These are phyloP conservation scores for Anoplophora glabripennis DNA, from an alignment of 1,140 invertebrate species.

Conservation along the genomic window DNA sequence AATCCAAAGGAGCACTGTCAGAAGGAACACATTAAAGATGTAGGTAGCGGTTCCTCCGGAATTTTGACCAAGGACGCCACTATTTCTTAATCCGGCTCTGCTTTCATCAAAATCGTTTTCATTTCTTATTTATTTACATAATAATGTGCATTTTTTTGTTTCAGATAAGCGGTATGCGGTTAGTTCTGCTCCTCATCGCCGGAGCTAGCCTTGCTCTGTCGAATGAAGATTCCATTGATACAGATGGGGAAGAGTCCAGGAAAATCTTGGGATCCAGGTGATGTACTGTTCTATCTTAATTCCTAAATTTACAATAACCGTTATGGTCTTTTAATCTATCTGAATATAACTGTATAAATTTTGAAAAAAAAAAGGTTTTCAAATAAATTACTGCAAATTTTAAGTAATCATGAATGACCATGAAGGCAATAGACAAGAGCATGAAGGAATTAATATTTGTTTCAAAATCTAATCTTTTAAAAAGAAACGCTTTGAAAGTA, in stretches of 20 bases:
- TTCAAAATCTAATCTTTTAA: too few relatives aligned
- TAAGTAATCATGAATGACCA: conserved; percentile 11
- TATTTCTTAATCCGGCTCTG: too few relatives aligned
- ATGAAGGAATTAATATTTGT: background rate
- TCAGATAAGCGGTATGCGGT: conserved; percentile 4
- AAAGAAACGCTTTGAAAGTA: too few relatives aligned
- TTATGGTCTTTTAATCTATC: background rate
- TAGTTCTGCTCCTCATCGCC: conserved; percentile 8
- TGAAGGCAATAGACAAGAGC: background rate
- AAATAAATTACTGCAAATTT: background rate
- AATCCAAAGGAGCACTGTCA: too few relatives aligned
- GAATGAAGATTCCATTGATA: conserved; percentile 9
- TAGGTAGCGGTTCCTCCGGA: too few relatives aligned
- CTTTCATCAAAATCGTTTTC: too few relatives aligned
- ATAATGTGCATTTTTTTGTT: too few relatives aligned
- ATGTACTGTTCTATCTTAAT: conserved; percentile 6
- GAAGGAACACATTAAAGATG: too few relatives aligned
- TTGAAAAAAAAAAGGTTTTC: background rate
- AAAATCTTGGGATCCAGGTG: conserved; percentile 44
- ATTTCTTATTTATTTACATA: too few relatives aligned
- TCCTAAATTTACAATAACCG: background rate
- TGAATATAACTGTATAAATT: background rate
- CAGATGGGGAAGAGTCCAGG: conserved; percentile 36
- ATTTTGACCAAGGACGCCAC: too few relatives aligned
- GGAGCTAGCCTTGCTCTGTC: background rate